Conservation (phyloP, 1,140 invertebrate genomes). For the Panonychus citri region DNA sequence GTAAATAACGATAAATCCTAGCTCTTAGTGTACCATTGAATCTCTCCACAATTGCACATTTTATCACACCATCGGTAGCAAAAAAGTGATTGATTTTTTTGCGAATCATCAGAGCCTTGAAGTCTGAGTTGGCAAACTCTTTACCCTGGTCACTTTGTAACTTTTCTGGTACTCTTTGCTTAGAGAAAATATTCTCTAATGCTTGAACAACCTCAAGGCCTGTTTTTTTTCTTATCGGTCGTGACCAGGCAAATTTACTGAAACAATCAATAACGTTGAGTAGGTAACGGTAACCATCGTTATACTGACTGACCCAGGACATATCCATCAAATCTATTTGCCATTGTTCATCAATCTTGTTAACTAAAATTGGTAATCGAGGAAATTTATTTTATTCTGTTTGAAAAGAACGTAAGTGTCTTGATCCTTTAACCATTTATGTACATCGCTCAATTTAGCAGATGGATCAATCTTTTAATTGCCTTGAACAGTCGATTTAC, state of each 20-base stretch:
- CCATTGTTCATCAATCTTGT: slow-evolving; percentile 13
- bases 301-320: too few species aligned
- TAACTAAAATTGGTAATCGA: slow-evolving; percentile 6
- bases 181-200: slow-evolving; percentile 10
- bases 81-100: too few species aligned
- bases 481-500: not conserved
- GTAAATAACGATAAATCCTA: slow-evolving; percentile 24
- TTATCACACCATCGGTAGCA: too few species aligned
- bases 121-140: too few species aligned
- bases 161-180: slow-evolving; percentile 11
- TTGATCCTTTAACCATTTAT: slow-evolving; percentile 11
- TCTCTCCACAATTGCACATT: slow-evolving; percentile 26
- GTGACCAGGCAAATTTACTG: slow-evolving; percentile 13
- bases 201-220: slow-evolving; percentile 5
- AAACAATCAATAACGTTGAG: slow-evolving; percentile 17
- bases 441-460: slow-evolving; percentile 1
- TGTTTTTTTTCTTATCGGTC: slow-evolving; percentile 14
- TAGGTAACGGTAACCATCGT: too few species aligned
- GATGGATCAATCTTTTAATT: not conserved
- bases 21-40: slow-evolving; percentile 26
- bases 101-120: too few species aligned
- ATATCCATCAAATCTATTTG: slow-evolving; percentile 15
- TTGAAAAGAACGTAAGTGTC: slow-evolving; percentile 15
- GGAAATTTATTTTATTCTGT: slow-evolving; percentile 14
- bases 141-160: too few species aligned